Conservation (phyloP, 2,888 invertebrate species). For the Steinernema hermaphroditum region DNA sequence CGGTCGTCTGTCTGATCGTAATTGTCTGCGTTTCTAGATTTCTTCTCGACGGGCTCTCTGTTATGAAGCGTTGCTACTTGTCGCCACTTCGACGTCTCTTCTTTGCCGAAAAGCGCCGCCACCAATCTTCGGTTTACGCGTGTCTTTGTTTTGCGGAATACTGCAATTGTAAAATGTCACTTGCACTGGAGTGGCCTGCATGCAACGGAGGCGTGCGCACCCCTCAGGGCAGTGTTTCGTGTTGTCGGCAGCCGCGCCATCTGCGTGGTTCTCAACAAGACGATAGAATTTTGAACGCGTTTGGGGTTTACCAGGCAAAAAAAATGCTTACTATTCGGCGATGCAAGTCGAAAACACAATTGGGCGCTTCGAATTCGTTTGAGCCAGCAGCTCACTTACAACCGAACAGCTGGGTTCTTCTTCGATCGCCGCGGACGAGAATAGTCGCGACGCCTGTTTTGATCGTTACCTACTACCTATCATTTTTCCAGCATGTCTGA, state of each 20-base stretch:
- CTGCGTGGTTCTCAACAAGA: background rate
- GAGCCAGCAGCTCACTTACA: background rate
- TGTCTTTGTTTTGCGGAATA: no score
- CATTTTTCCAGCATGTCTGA: constrained; percentile 22
- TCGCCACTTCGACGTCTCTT: no score
- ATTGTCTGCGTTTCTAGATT: no score
- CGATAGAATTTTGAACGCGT: constrained; percentile 7
- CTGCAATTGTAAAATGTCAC: no score
- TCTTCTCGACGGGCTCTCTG: no score
- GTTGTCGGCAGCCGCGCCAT: background rate
- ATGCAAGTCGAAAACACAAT: background rate
- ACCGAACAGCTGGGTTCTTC: background rate
- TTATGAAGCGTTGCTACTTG: no score
- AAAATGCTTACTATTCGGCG: constrained; percentile 24
- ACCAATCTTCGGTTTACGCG: no score
- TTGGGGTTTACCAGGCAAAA: constrained; percentile 19
- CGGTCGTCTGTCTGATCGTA: no score
- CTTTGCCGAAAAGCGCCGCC: no score
- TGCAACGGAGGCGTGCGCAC: no score
- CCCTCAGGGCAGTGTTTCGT: background rate
- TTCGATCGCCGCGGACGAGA: background rate
- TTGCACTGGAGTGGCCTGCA: no score
- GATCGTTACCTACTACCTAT: background rate
- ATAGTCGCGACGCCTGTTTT: constrained; percentile 5
- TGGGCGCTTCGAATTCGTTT: background rate